Base-by-base conservation (phyloP, 2,113 vertebrate species). In the Limanda limanda region DNA sequence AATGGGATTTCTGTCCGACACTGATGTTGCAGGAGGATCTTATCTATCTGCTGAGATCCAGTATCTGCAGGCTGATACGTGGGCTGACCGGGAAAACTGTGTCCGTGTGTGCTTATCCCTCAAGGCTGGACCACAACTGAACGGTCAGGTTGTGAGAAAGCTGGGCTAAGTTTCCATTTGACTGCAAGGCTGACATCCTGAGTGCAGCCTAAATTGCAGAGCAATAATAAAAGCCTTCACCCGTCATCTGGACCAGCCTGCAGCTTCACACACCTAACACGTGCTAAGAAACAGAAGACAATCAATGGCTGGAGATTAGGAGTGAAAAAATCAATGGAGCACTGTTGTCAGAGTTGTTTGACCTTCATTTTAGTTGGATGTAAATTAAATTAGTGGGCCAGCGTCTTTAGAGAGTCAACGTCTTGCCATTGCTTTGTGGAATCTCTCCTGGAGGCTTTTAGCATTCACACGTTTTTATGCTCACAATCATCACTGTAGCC, bases 381-480 rank as follows among this genome's bases (percentile, higher is more conserved):
- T 65, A 55, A 78, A 89, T 82, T 47, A 25, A 75, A 78, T 60
- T 31, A 61, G 52, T 3, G 2, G 58, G 7, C 24, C 11, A 62
- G 40, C 24, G 47, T 78, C 45, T 18, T 51, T 13, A 68, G 52
- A 47, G 60, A 78, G 18, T 27, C 60, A 68, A 69, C 58, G 55
- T 55, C 57, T 27, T 23, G 66, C 62, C 66, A 75, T 25, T n/a
- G 0, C 57, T 75, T 75, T 55, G 31, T 18, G 21, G 64, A 47
- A 60, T 71, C 48, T 54, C 42, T 71, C 31, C 40, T 63, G 9
- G 6, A 61, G 47, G 57, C 48, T 79, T 83, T 85, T 74, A 54
- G 42, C 59, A 66, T 52, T 62, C 24, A 68, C 58, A 23, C 61
- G 5, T 47, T 52, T 58, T 48, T 47, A 55, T 65, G 27, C 55